Conservation (phyloP, 2,113 vertebrate species). For the Thalassoma bifasciatum region DNA sequence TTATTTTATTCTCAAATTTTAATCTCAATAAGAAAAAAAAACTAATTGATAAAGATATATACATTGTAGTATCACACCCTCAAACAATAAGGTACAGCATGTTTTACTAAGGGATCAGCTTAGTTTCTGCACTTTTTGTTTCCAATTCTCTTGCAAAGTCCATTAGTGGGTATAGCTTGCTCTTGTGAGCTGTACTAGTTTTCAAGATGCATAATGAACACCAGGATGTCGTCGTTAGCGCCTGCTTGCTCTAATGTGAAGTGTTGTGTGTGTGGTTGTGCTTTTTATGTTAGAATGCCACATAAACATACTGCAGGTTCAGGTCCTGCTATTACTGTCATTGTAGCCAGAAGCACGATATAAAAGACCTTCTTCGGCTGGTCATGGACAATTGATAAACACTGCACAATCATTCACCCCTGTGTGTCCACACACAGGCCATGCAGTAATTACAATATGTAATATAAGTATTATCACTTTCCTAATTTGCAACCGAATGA, state of each 20-base stretch:
- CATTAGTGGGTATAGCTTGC: neutral
- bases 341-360: constrained; percentile 14
- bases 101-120: too few species aligned
- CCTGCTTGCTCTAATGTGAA: neutral
- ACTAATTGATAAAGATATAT: too few species aligned
- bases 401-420: neutral
- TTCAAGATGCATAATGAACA: neutral
- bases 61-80: too few species aligned
- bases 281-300: neutral
- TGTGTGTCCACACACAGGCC: constrained; percentile 18
- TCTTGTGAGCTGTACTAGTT: too few species aligned
- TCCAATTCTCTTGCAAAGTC: too few species aligned
- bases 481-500: constrained; percentile 66
- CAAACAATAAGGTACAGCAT: too few species aligned
- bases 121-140: too few species aligned
- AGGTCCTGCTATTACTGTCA: neutral
- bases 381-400: constrained; percentile 6
- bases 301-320: constrained; percentile 5
- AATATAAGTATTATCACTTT: constrained; percentile 68
- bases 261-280: neutral
- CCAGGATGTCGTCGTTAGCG: neutral
- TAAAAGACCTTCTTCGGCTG: neutral
- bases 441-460: constrained; percentile 59
- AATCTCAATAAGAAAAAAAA: too few species aligned
- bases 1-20: too few species aligned